Percentiles rank a stretch among this genome's conserved stretches.
phyloP scores from a whole-genome alignment of 1,140 invertebrate species.

The Sinella curviseta region DNA sequence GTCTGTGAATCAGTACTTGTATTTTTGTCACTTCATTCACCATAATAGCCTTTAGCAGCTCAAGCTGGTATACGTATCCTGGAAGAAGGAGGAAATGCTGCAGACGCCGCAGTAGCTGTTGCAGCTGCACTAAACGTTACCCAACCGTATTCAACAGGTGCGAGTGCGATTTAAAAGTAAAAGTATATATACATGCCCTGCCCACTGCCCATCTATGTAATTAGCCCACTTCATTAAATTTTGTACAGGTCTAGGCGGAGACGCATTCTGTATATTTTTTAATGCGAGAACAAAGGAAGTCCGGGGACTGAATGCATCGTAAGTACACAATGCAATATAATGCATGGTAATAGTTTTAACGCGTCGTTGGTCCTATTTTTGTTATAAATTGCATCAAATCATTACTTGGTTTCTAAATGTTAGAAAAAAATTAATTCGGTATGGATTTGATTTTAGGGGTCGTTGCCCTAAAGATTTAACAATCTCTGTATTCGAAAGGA shows the following conservation, averaged over 20 bases:
- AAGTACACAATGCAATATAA: too few relatives aligned
- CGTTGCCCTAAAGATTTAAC: conserved; percentile 34
- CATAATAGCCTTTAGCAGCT: conserved; percentile 42
- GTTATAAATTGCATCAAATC: too few relatives aligned
- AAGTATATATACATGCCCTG: background rate
- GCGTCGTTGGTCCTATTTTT: too few relatives aligned
- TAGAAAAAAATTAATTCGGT: too few relatives aligned
- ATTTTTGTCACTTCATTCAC: too few relatives aligned
- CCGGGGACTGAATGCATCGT: too few relatives aligned
- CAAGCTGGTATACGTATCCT: conserved; percentile 51
- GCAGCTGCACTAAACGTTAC: conserved; percentile 56
- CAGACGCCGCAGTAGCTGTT: conserved; percentile 58
- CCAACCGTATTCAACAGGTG: conserved; percentile 55
- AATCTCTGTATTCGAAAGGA: conserved; percentile 24
- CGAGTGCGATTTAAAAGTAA: too few relatives aligned
- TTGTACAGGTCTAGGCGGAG: conserved; percentile 54
- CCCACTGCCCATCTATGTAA: too few relatives aligned
- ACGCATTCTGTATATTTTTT: conserved; percentile 56
- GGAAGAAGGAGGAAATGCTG: conserved; percentile 57
- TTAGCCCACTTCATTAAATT: too few relatives aligned
- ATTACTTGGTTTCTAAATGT: too few relatives aligned
- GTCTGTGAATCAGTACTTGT: too few relatives aligned
- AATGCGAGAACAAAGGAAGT: conserved; percentile 52
- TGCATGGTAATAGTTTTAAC: too few relatives aligned
- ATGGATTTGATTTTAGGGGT: conserved; percentile 14